Evolutionary conservation across 2,888 invertebrate genomes (phyloP).

Genomic region (Eurytoma californica): DNA sequence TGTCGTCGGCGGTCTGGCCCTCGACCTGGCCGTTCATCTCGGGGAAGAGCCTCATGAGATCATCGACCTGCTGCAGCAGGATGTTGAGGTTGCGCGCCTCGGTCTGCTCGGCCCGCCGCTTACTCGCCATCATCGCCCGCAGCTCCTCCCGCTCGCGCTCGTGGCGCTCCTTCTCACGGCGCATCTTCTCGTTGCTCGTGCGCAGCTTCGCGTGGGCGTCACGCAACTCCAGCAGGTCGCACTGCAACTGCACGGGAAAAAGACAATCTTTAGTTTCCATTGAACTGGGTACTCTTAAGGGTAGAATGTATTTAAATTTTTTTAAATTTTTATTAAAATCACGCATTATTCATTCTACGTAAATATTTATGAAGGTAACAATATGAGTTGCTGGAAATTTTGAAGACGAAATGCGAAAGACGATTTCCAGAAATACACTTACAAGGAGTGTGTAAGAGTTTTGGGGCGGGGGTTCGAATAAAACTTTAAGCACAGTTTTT

Average conservation of each 20-base stretch:
- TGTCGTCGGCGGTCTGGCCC: conserved; percentile 45
- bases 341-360: too few relatives aligned
- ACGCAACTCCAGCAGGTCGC: conserved; percentile 89
- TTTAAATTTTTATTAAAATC: too few relatives aligned
- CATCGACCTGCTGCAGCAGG: conserved; percentile 87
- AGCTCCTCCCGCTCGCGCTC: conserved; percentile 86
- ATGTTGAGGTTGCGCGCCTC: conserved; percentile 85
- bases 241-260: conserved; percentile 80
- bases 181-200: conserved; percentile 92
- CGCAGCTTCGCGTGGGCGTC: conserved; percentile 94
- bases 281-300: too few relatives aligned
- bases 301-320: too few relatives aligned
- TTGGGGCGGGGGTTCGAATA: too few relatives aligned
- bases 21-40: conserved; percentile 77
- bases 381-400: too few relatives aligned
- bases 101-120: conserved; percentile 78
- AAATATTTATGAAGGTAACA: too few relatives aligned
- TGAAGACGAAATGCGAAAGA: too few relatives aligned
- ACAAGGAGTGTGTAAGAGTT: too few relatives aligned
- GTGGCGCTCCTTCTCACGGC: conserved; percentile 90
- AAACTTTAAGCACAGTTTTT: too few relatives aligned
- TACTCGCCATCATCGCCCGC: conserved; percentile 75
- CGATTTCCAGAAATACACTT: too few relatives aligned
- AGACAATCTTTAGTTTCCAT: neutral
- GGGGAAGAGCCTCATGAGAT: conserved; percentile 86